Evolutionary conservation across 35 echinoderm and acorn worm genomes (phyloP), one percentile per base, ranked within the genome.

Genomic region (Nesometra sesokonis): DNA sequence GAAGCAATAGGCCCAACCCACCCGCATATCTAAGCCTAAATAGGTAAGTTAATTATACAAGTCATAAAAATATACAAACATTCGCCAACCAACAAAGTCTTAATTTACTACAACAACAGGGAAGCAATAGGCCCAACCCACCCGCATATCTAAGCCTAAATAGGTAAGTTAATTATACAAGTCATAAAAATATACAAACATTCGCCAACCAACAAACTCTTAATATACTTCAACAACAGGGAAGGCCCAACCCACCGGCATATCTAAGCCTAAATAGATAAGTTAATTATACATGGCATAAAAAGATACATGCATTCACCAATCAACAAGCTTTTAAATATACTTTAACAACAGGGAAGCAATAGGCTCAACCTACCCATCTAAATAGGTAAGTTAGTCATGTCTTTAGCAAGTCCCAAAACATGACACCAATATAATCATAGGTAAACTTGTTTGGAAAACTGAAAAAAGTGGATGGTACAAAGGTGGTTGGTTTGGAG

Each of bases 11-110:
- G 15, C 38, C 38, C 15, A 86, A 88, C 47, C 86, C 91, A 31
- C 91, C 91, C 30, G 91, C 91, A 17, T 93, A 93, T 80, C 77
- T 93, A 19, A 88, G 85, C 31, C 35, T 86, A 3, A 86, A 34
- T 36, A 90, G 83, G 83, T 86, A 81, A 0, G 38, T 15, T 7
- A 43, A 7, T 17, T 93, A 93, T 80, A 36, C 88, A 19, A 88
- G 85, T 36, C 35, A 80, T 11, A 86, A 34, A 36, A 90, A 67
- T 52, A 79, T 47, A 0, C 30, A 4, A 43, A 43, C 15, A 43
- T 15, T 7, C 38, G 5, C 15, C 91, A 88, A 80, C 86, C 91
- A 31, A 86, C 91, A 34, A 86, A 88, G 85, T 36, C 35, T 86
- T 11, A 86, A 34, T 36, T 84, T 46, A 57, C 78, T 40, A 0